These are phyloP conservation scores for Aspiorhynchus laticeps DNA, from an alignment of 2,113 vertebrate species.

Conservation along the genomic window DNA sequence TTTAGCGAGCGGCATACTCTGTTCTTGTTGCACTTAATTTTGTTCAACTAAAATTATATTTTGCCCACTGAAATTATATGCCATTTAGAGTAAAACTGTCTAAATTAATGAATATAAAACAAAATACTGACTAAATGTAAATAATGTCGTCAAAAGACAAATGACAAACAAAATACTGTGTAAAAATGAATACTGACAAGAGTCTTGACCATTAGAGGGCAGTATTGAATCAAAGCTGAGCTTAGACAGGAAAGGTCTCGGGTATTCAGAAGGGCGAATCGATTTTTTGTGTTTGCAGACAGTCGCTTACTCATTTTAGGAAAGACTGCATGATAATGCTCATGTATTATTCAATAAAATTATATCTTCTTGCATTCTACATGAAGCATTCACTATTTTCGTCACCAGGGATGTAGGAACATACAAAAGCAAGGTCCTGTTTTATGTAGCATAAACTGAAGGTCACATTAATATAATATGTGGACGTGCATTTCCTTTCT, in stretches of 20 bases:
- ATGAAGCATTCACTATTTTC: constrained; percentile 22
- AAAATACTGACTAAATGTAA: neutral
- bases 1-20: no score
- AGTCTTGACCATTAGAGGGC: neutral
- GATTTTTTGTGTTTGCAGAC: neutral
- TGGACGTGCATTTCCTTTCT: constrained; percentile 11
- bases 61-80: neutral
- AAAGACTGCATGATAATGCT: constrained; percentile 1
- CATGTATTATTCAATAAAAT: neutral
- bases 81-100: neutral
- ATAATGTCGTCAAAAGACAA: neutral
- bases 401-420: neutral
- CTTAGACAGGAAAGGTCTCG: neutral
- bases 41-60: neutral
- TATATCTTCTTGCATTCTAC: neutral
- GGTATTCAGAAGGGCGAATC: neutral
- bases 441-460: constrained; percentile 10
- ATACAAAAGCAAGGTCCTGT: constrained; percentile 7
- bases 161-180: neutral
- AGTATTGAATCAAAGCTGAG: constrained; percentile 21
- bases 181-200: neutral
- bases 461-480: constrained; percentile 38
- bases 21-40: no score
- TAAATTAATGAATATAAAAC: neutral
- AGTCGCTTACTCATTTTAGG: neutral